phyloP scores from a whole-genome alignment of 2,888 invertebrate species.

The Synergus laeviventris region DNA sequence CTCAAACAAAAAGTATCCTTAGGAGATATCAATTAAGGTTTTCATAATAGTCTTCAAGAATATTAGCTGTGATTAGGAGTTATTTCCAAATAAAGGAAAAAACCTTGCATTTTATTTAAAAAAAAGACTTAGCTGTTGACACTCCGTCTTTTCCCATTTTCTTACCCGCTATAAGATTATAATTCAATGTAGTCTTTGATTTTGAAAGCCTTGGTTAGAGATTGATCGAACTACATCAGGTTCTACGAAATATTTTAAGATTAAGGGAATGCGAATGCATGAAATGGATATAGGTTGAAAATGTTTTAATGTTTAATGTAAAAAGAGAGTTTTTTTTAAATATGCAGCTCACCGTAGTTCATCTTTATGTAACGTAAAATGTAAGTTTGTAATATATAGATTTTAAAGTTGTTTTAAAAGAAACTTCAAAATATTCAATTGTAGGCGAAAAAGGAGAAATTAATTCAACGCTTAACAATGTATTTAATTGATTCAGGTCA shows the following conservation, averaged over 20 bases:
- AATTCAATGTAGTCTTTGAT: background rate
- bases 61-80: background rate
- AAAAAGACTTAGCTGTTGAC: background rate
- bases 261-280: slow-evolving; percentile 9
- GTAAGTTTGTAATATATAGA: slow-evolving; percentile 39
- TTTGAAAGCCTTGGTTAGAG: background rate
- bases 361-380: slow-evolving; percentile 10
- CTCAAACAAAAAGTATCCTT: background rate
- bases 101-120: background rate
- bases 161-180: background rate
- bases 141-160: background rate
- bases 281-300: slow-evolving; percentile 11
- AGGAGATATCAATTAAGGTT: background rate
- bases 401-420: slow-evolving; percentile 24
- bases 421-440: slow-evolving; percentile 11
- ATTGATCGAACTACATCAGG: background rate
- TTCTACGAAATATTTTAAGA: background rate
- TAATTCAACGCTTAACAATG: background rate
- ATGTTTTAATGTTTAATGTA: slow-evolving; percentile 27
- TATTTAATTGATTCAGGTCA: background rate
- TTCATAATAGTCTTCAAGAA: background rate
- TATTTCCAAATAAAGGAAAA: background rate
- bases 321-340: slow-evolving; percentile 11
- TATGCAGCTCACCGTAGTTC: slow-evolving; percentile 6
- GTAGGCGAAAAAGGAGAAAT: slow-evolving; percentile 17